Conservation (phyloP, 2,113 vertebrate species). For the Edolisoma coerulescens region DNA sequence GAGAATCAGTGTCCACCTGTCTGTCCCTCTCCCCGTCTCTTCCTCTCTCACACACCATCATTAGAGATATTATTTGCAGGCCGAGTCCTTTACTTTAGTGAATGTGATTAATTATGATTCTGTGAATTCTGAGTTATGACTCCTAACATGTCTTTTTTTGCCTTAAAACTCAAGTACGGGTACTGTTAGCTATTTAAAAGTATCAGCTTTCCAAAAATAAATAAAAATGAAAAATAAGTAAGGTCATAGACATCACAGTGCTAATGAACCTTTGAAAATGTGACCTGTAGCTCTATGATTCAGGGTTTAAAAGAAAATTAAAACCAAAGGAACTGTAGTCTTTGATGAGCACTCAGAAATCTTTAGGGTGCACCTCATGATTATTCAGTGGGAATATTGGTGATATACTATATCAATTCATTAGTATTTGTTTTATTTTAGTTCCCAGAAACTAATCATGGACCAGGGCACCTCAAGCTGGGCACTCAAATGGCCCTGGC, state of each 20-base stretch:
- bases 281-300: not conserved
- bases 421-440: not conserved
- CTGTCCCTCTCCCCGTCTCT: not conserved
- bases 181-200: not conserved
- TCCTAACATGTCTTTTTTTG: not conserved
- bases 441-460: not conserved
- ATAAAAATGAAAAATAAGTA: not conserved
- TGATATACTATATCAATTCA: not conserved
- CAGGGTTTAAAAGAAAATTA: not conserved
- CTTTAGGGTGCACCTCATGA: not conserved
- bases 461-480: not conserved
- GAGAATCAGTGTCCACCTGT: not conserved
- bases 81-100: not conserved
- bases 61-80: not conserved
- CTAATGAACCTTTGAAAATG: not conserved
- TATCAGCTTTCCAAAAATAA: not conserved
- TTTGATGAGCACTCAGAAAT: not conserved
- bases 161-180: not conserved
- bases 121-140: not conserved
- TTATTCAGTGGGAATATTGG: not conserved
- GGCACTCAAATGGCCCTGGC: not conserved
- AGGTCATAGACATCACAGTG: not conserved
- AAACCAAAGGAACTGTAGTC: not conserved
- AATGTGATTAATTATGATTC: not conserved
- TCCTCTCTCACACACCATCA: not conserved